These are phyloP conservation scores for Oryzias woworae DNA, from an alignment of 2,113 vertebrate species.

Conservation along the genomic window DNA sequence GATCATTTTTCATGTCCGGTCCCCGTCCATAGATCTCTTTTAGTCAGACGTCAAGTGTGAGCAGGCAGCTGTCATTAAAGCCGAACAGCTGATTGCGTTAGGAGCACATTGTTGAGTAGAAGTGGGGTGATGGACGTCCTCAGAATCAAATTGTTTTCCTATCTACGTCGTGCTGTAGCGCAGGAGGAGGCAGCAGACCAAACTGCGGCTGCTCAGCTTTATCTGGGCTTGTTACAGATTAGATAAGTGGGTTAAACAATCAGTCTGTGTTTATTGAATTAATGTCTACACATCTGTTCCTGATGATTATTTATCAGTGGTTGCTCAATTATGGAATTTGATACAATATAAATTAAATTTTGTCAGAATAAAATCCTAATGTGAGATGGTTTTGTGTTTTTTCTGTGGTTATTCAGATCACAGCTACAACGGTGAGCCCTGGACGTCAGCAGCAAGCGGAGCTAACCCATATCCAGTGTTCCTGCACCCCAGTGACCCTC, in stretches of 20 bases:
- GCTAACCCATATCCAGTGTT: conserved; percentile 33
- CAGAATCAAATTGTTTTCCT: conserved; percentile 20
- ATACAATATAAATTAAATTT: background rate
- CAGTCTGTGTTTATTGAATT: conserved; percentile 44
- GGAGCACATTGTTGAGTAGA: conserved; percentile 28
- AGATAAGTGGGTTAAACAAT: conserved; percentile 42
- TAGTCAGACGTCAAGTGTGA: conserved; percentile 9
- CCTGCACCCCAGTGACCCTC: conserved; percentile 50
- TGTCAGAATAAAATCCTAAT: background rate
- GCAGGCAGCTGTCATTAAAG: conserved; percentile 24
- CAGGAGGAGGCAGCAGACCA: background rate
- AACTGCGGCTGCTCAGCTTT: conserved; percentile 23
- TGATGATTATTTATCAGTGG: conserved; percentile 19
- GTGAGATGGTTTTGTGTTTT: background rate
- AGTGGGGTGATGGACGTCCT: conserved; percentile 16
- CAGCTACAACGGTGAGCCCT: conserved; percentile 51
- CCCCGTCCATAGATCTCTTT: conserved; percentile 12
- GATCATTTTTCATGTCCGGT: conserved; percentile 6
- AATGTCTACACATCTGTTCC: conserved; percentile 11
- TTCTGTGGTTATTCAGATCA: conserved; percentile 29
- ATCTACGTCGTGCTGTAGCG: background rate
- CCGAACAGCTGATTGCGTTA: conserved; percentile 30
- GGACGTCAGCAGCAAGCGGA: conserved; percentile 44
- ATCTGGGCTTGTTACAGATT: conserved; percentile 32
- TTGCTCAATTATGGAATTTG: conserved; percentile 13